A percentile compares a stretch with the other conserved stretches of the same genome.
phyloP scores from a whole-genome alignment of 35 echinoderm and acorn worm species.

The Heliocidaris tuberculata region DNA sequence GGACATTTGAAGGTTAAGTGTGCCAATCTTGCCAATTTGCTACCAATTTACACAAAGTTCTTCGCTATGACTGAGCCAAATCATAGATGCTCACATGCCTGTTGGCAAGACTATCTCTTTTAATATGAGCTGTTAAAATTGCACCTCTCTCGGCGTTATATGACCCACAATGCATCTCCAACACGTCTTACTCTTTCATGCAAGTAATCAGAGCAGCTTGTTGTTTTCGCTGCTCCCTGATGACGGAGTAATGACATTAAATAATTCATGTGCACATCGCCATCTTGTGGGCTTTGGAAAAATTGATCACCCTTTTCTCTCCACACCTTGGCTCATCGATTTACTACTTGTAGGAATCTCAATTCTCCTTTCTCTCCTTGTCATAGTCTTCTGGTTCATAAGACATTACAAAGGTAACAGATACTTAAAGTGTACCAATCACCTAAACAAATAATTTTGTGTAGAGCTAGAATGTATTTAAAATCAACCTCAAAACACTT shows the following conservation, averaged over 20 bases:
- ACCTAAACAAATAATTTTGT: too few species aligned
- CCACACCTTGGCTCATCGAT: neutral
- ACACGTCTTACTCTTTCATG: neutral
- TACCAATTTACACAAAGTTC: neutral
- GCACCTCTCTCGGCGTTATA: neutral
- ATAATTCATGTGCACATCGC: neutral
- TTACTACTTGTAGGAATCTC: neutral
- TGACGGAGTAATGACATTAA: neutral
- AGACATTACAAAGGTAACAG: too few species aligned
- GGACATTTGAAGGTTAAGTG: neutral
- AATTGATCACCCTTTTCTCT: constrained; percentile 17
- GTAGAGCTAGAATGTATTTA: too few species aligned
- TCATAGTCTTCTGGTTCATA: neutral
- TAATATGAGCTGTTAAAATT: neutral
- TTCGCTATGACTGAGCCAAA: neutral
- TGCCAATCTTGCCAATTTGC: neutral
- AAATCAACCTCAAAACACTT: too few species aligned
- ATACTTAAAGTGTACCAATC: too few species aligned
- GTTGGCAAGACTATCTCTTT: neutral
- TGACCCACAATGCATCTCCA: neutral
- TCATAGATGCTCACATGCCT: neutral
- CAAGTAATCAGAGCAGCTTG: neutral
- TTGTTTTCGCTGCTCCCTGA: constrained; percentile 9
- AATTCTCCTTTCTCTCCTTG: neutral
- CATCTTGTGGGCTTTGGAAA: neutral